Conservation (phyloP, 2,797 vertebrate genomes). For the Halcyon badia region DNA sequence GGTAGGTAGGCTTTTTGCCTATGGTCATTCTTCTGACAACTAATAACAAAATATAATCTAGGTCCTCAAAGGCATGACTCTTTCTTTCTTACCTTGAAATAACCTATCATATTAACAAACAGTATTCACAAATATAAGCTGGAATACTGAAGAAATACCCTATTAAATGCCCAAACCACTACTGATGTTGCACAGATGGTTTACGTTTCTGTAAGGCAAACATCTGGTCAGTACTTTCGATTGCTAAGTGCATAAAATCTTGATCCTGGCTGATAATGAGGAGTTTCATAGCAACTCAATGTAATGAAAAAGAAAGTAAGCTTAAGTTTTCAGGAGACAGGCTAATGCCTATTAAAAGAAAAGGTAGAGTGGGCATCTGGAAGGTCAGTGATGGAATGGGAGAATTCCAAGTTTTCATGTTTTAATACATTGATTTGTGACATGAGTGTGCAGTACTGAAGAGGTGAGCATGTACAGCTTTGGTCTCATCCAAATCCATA, state of each 20-base stretch:
- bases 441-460: neutral
- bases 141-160: slow-evolving; percentile 68
- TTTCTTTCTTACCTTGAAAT: slow-evolving; percentile 58
- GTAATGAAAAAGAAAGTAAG: slow-evolving; percentile 38
- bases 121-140: slow-evolving; percentile 63
- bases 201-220: slow-evolving; percentile 61
- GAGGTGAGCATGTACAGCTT: slow-evolving; percentile 7
- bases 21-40: slow-evolving; percentile 36
- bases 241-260: slow-evolving; percentile 32
- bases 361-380: slow-evolving; percentile 9
- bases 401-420: neutral
- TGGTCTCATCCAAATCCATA: neutral
- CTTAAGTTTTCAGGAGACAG: slow-evolving; percentile 32
- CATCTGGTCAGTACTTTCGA: slow-evolving; percentile 37
- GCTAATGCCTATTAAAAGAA: slow-evolving; percentile 14
- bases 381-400: neutral
- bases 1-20: neutral
- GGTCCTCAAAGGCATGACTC: neutral
- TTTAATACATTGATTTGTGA: slow-evolving; percentile 15
- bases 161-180: slow-evolving; percentile 44
- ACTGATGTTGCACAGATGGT: slow-evolving; percentile 60
- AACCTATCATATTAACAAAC: slow-evolving; percentile 54
- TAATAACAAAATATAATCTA: slow-evolving; percentile 11
- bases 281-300: slow-evolving; percentile 31
- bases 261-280: slow-evolving; percentile 34